phyloP scores from a whole-genome alignment of 2,113 vertebrate genomes.

The Misgurnus anguillicaudatus region DNA sequence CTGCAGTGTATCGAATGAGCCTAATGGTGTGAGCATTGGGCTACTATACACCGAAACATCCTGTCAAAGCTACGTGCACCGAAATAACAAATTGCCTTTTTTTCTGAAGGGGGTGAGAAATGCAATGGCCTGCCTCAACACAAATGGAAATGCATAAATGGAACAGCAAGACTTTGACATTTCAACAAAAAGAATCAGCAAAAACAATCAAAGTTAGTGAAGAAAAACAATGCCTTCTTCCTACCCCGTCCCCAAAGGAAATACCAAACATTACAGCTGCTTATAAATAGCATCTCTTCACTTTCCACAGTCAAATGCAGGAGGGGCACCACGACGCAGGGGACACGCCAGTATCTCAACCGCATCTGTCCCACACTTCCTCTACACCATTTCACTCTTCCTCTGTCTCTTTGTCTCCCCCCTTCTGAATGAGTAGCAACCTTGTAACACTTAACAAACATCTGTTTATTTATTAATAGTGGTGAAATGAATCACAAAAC shows the following conservation, averaged over 20 bases:
- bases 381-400: not conserved
- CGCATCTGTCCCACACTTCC: not conserved
- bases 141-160: slow-evolving; percentile 53
- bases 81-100: slow-evolving; percentile 19
- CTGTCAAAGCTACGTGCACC: not conserved
- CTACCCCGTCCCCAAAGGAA: slow-evolving; percentile 66
- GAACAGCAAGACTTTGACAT: slow-evolving; percentile 61
- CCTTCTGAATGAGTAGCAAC: slow-evolving; percentile 26
- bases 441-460: slow-evolving; percentile 50
- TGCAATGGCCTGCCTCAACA: slow-evolving; percentile 42
- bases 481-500: no score
- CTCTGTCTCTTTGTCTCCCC: slow-evolving; percentile 10
- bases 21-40: not conserved
- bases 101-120: not conserved
- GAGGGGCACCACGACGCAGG: slow-evolving; percentile 64
- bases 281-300: slow-evolving; percentile 74
- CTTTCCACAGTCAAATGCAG: slow-evolving; percentile 64
- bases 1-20: slow-evolving; percentile 7
- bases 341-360: slow-evolving; percentile 34
- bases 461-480: slow-evolving; percentile 49
- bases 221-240: slow-evolving; percentile 73
- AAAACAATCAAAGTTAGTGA: slow-evolving; percentile 63
- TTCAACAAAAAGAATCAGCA: slow-evolving; percentile 53
- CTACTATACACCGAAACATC: slow-evolving; percentile 4
- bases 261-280: slow-evolving; percentile 74